Conservation (phyloP, 1,140 invertebrate species). For the Anoplolepis gracilipes region DNA sequence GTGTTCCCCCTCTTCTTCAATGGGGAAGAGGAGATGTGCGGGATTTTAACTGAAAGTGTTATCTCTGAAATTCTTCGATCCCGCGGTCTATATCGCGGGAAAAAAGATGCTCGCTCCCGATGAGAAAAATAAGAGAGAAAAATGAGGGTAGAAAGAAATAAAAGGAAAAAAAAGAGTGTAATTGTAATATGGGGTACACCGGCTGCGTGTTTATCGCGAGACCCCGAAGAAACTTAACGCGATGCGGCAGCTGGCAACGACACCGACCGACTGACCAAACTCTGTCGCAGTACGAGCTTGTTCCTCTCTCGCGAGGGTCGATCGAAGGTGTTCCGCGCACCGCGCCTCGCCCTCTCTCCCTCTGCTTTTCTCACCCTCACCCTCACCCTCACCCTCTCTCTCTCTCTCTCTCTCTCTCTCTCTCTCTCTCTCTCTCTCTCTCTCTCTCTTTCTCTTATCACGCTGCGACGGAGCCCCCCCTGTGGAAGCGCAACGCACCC, state of each 20-base stretch:
- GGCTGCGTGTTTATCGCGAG: neutral
- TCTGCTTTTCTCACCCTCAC: too few relatives aligned
- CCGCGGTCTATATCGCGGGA: neutral
- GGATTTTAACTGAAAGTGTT: neutral
- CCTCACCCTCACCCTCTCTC: too few relatives aligned
- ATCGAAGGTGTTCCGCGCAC: constrained; percentile 81
- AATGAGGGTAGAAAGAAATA: neutral
- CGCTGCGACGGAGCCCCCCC: constrained; percentile 55
- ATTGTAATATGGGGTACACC: neutral
- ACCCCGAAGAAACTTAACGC: neutral
- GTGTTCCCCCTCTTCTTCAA: neutral
- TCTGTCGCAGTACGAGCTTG: constrained; percentile 82
- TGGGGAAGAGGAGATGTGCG: neutral
- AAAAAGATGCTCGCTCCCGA: neutral
- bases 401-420: constrained; percentile 51
- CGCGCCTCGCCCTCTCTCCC: constrained; percentile 55
- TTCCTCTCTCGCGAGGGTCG: constrained; percentile 76
- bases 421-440: constrained; percentile 41
- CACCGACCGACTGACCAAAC: constrained; percentile 79
- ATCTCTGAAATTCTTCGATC: neutral
- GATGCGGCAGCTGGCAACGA: constrained; percentile 12
- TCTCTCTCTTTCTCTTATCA: constrained; percentile 55
- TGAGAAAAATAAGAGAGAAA: neutral
- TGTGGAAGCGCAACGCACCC: constrained; percentile 47
- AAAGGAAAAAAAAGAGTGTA: neutral